Base-by-base conservation (phyloP, 2,888 invertebrate species). In the Hypena proboscidalis region DNA sequence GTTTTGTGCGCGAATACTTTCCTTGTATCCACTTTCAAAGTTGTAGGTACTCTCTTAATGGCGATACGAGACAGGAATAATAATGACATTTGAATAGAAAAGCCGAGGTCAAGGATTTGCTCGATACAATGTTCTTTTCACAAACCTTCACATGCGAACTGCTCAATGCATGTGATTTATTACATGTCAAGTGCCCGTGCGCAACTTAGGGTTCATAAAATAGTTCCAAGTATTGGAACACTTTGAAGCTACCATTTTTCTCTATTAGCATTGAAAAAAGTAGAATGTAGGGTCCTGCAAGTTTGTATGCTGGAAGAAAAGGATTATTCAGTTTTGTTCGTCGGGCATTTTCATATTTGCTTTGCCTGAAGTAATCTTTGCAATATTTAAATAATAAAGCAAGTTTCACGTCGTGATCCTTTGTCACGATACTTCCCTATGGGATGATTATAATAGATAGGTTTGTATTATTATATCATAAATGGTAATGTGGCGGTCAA, bases 41-140 rank as follows among this genome's bases (percentile, higher is more conserved):
- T 79, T 74, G 74, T 70, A 68, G 64, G 62, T 66, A 43, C 61
- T 54, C 66, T 58, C 66, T 64, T 74, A 80, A 78, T 77, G 74
- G 70, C 67, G 64, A 70, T 70, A 70, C 73, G 61, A 74, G 65
- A 45, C 53, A 46, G 58, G 74, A 74, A 82, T 82, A 82, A 77
- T 80, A 75, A 81, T 72, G 74, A 79, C 74, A 76, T 79, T 65
- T 84, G 83, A 85, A 86, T 84, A 79, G 83, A 70, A 73, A 61
- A 67, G 64, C 72, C 54, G 70, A 70, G 85, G 80, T 84, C 84
- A 85, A 83, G 80, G 79, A 66, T 80, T 72, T 58, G 69, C 51
- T 47, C 50, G 43, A 49, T 69, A 79, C 79, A 81, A 77, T 74
- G 78, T 79, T 67, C 72, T 70, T 75, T 77, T 73, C 62, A 69